Evolutionary conservation across 2,113 vertebrate species (phyloP).

Genomic region (Chlorocebus sabaeus): DNA sequence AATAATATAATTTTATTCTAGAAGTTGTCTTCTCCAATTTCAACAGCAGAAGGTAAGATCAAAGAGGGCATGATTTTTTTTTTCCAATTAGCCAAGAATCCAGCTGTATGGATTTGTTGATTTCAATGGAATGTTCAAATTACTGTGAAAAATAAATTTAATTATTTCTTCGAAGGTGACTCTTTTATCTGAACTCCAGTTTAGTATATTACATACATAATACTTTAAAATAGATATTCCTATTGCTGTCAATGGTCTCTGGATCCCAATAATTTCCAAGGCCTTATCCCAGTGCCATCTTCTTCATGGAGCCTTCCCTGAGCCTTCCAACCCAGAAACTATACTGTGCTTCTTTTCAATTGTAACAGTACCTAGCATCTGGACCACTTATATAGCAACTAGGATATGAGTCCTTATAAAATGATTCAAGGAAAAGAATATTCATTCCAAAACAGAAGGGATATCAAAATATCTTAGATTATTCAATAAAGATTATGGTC

Average conservation of each 20-base stretch:
- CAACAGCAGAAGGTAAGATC: neutral
- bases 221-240: neutral
- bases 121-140: neutral
- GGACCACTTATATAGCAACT: neutral
- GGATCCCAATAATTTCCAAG: neutral
- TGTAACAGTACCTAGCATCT: neutral
- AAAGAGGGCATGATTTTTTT: neutral
- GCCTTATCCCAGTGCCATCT: neutral
- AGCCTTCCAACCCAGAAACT: neutral
- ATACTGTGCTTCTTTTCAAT: neutral
- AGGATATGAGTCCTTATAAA: neutral
- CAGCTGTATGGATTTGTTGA: neutral
- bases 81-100: neutral
- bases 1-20: neutral
- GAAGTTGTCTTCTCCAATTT: neutral
- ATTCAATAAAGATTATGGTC: constrained; percentile 8
- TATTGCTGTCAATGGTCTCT: neutral
- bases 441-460: neutral
- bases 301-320: neutral
- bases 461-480: constrained; percentile 39
- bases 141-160: neutral
- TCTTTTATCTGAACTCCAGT: neutral
- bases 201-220: neutral
- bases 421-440: neutral
- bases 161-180: neutral